Base-by-base conservation (phyloP, 2,888 invertebrate genomes). In the Trissonchulus sp. region DNA sequence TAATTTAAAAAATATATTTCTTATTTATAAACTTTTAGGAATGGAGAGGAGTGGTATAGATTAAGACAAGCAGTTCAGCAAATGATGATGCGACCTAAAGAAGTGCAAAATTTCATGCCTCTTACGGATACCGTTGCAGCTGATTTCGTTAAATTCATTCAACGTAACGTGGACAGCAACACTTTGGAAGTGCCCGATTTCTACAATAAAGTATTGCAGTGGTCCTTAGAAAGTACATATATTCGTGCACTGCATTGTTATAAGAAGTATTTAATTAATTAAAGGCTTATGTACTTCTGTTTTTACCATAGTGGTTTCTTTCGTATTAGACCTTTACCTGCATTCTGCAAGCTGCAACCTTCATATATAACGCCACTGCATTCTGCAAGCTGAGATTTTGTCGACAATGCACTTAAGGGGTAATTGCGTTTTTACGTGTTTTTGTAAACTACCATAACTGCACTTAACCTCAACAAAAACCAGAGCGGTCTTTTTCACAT, bases 11-110 rank as follows among this genome's bases (percentile, higher is more conserved):
- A 48, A 63, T 18, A 48, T 38, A 23, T 62, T 48, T 48, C n/a
- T n/a, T 18, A 38, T 30, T 75, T 75, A 38, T 74, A 18, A 65
- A 31, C n/a, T 79, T 79, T 72, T 79, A 94, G 95, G 0, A 94
- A 95, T 84, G 95, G 95, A 0, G 93, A 94, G 77, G 90, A 91
- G 81, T 96, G 96, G 96, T 91, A 92, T 78, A 89, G 89, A 81
- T 92, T 95, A 84, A 90, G 95, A 18, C 92, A 92, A 0, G 91
- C 91, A 79, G 93, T 94, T 0, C 94, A 95, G 84, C 91, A 92
- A 80, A 92, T 94, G 1, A 91, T 94, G 82, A 88, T 96, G 77
- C 92, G 93, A 83, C 90, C 93, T 0, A 91, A 91, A 68, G 90
- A 90, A 0, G 91, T 91, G 0, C 89, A 89, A 31, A 89, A 90